These are phyloP conservation scores for Myanophis thanlyinensis DNA, from an alignment of 2,113 vertebrate genomes.

Conservation along the genomic window DNA sequence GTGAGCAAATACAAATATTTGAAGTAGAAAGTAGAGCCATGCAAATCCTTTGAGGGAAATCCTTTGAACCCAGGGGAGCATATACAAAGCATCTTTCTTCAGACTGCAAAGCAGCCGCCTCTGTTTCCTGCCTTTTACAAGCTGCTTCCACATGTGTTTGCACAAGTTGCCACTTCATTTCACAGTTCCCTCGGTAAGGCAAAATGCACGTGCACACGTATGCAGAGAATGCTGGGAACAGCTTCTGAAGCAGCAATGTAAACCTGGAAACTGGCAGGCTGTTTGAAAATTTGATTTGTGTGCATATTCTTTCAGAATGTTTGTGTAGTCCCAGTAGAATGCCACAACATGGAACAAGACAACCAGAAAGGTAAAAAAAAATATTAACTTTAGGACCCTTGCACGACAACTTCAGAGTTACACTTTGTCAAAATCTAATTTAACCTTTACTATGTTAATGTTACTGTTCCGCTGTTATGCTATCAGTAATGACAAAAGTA, in stretches of 20 bases:
- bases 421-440: constrained; percentile 47
- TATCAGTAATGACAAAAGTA: constrained; percentile 28
- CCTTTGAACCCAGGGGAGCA: neutral
- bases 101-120: neutral
- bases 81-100: neutral
- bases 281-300: neutral
- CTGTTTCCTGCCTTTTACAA: neutral
- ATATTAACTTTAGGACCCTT: constrained; percentile 55
- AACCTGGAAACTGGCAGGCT: neutral
- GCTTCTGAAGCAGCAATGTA: neutral
- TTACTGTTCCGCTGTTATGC: constrained; percentile 31
- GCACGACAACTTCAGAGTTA: constrained; percentile 53
- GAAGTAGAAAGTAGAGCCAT: neutral
- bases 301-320: constrained; percentile 54
- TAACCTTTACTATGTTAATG: constrained; percentile 36
- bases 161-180: neutral
- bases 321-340: constrained; percentile 37
- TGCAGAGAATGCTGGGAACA: neutral
- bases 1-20: constrained; percentile 54
- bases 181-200: neutral
- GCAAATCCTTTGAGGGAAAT: neutral
- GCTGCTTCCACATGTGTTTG: neutral
- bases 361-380: constrained; percentile 47
- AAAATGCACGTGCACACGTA: neutral
- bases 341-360: constrained; percentile 41